phyloP scores from a whole-genome alignment of 2,888 invertebrate genomes.

The Lithophane socia region DNA sequence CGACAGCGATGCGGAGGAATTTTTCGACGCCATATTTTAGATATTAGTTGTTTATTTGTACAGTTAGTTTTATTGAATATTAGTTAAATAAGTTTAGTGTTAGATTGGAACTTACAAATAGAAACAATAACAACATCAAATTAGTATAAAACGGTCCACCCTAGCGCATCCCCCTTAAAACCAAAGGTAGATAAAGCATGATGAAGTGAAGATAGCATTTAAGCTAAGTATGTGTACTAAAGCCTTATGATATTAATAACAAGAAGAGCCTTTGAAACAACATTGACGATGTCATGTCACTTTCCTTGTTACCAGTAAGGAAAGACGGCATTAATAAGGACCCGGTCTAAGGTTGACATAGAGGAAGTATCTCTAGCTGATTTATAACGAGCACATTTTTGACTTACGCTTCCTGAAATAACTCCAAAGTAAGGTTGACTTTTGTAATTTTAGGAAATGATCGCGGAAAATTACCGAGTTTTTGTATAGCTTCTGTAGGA shows the following conservation, averaged over 20 bases:
- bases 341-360: slow-evolving; percentile 38
- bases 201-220: background rate
- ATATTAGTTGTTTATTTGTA: no score
- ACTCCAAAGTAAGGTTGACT: slow-evolving; percentile 27
- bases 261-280: slow-evolving; percentile 15
- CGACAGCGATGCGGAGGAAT: no score
- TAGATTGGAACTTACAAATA: no score
- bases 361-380: slow-evolving; percentile 43
- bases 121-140: no score
- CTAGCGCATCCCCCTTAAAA: no score
- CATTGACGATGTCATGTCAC: slow-evolving; percentile 30
- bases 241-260: background rate
- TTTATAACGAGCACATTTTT: slow-evolving; percentile 28
- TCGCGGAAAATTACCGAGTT: background rate
- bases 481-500: background rate
- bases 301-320: slow-evolving; percentile 59
- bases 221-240: background rate
- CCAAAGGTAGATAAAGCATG: background rate
- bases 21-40: no score
- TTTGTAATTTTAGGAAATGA: slow-evolving; percentile 1
- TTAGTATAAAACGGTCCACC: no score
- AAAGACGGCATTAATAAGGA: slow-evolving; percentile 28
- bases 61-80: no score
- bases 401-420: slow-evolving; percentile 40
- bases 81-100: no score